phyloP scores from a whole-genome alignment of 2,888 invertebrate genomes.

The Enchytraeus crypticus region DNA sequence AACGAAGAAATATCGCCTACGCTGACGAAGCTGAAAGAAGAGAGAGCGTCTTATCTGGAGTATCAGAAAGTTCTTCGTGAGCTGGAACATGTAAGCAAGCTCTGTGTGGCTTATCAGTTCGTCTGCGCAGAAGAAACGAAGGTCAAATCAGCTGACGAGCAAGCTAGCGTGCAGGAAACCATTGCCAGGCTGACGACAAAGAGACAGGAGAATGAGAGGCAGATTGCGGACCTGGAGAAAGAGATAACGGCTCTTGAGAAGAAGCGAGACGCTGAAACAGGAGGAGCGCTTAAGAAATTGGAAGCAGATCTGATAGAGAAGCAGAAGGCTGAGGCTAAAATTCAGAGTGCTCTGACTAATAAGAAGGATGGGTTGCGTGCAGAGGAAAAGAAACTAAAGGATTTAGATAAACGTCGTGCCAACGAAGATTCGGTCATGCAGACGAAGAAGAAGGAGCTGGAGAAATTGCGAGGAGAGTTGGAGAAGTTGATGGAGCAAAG shows the following conservation, averaged over 20 bases:
- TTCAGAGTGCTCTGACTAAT: slow-evolving; percentile 58
- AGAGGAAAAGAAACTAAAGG: slow-evolving; percentile 62
- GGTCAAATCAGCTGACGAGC: background rate
- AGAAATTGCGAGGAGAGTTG: slow-evolving; percentile 56
- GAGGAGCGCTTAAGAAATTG: slow-evolving; percentile 58
- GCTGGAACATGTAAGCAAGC: slow-evolving; percentile 67
- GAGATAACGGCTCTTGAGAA: slow-evolving; percentile 58
- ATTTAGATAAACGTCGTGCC: slow-evolving; percentile 64
- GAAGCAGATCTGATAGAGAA: slow-evolving; percentile 59
- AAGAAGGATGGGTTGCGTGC: slow-evolving; percentile 60
- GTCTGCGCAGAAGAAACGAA: slow-evolving; percentile 50
- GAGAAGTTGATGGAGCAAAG: slow-evolving; percentile 62
- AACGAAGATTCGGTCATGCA: slow-evolving; percentile 54
- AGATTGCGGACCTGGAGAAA: slow-evolving; percentile 53
- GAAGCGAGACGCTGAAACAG: slow-evolving; percentile 63
- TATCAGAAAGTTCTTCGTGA: slow-evolving; percentile 76
- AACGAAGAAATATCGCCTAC: slow-evolving; percentile 83
- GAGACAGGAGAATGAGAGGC: slow-evolving; percentile 51
- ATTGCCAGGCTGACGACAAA: slow-evolving; percentile 11
- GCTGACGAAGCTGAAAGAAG: slow-evolving; percentile 72
- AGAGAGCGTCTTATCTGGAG: slow-evolving; percentile 73
- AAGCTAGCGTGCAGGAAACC: slow-evolving; percentile 40
- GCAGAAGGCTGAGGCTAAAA: slow-evolving; percentile 62
- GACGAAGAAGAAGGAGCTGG: slow-evolving; percentile 54
- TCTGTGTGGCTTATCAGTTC: slow-evolving; percentile 67